These are phyloP conservation scores for Pandemis corylana DNA, from an alignment of 2,888 invertebrate genomes.

Conservation along the genomic window DNA sequence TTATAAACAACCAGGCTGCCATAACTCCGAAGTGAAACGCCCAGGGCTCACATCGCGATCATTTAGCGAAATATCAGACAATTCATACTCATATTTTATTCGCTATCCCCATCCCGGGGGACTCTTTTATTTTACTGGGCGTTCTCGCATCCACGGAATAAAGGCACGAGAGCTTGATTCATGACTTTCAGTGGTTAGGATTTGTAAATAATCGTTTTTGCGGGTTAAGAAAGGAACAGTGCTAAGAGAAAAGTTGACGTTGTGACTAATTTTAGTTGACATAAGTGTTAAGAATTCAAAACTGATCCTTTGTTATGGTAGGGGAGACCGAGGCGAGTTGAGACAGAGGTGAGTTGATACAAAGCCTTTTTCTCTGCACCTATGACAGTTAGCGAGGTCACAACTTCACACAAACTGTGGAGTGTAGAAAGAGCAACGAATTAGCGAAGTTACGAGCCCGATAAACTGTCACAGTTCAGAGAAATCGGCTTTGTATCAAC, in stretches of 20 bases:
- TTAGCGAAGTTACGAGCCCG: no score
- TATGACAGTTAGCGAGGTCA: no score
- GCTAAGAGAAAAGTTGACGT: neutral
- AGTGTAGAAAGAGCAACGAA: no score
- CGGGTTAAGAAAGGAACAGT: neutral
- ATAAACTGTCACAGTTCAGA: no score
- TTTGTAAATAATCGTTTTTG: conserved; percentile 25
- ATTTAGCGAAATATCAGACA: conserved; percentile 40
- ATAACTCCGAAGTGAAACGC: conserved; percentile 22
- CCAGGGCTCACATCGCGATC: conserved; percentile 20
- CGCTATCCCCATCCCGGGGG: conserved; percentile 22
- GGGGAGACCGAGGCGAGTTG: no score
- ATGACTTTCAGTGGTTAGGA: conserved; percentile 24
- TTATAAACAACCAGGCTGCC: neutral
- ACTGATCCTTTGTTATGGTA: no score
- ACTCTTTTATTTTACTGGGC: conserved; percentile 36
- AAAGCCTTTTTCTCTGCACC: no score
- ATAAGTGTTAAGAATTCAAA: no score
- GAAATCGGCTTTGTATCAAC: no score
- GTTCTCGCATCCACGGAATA: conserved; percentile 33
- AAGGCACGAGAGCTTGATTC: conserved; percentile 33
- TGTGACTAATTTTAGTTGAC: no score
- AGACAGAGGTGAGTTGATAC: no score
- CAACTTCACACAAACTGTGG: no score
- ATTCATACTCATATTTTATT: conserved; percentile 41